Conservation (phyloP, 2,113 vertebrate genomes). For the Gorsachius goisagi region DNA sequence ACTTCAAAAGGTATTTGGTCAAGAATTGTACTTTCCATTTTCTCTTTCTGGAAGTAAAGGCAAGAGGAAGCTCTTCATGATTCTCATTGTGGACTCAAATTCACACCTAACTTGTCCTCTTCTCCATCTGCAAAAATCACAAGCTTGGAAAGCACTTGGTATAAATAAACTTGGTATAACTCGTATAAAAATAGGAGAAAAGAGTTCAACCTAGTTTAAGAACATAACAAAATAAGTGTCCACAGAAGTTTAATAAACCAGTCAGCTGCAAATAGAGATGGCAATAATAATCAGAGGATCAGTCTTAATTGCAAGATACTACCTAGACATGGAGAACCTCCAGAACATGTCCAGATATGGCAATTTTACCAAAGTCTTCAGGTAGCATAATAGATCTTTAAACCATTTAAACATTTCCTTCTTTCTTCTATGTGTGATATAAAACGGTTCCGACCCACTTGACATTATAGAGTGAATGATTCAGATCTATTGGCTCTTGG, state of each 20-base stretch:
- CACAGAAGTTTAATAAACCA: not conserved
- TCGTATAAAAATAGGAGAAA: not conserved
- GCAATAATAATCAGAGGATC: not conserved
- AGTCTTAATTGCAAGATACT: not conserved
- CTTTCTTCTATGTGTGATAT: not conserved
- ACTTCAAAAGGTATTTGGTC: not conserved
- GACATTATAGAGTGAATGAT: not conserved
- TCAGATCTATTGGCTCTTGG: conserved; percentile 1
- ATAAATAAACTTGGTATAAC: not conserved
- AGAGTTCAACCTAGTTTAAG: not conserved
- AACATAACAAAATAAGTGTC: not conserved
- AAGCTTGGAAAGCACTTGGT: not conserved
- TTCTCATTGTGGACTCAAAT: not conserved
- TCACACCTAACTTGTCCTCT: not conserved
- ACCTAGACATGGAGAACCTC: not conserved
- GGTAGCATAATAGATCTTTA: not conserved
- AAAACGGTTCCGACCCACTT: not conserved
- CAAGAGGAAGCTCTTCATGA: not conserved
- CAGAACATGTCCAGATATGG: not conserved
- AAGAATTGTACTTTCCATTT: not conserved
- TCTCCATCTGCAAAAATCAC: not conserved
- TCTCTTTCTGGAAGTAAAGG: not conserved
- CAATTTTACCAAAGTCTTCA: not conserved
- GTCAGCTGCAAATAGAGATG: not conserved
- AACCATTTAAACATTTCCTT: not conserved